Evolutionary conservation across 1,140 invertebrate genomes (phyloP), one percentile per base, ranked within the genome.

Genomic region (Trichonephila clavata): DNA sequence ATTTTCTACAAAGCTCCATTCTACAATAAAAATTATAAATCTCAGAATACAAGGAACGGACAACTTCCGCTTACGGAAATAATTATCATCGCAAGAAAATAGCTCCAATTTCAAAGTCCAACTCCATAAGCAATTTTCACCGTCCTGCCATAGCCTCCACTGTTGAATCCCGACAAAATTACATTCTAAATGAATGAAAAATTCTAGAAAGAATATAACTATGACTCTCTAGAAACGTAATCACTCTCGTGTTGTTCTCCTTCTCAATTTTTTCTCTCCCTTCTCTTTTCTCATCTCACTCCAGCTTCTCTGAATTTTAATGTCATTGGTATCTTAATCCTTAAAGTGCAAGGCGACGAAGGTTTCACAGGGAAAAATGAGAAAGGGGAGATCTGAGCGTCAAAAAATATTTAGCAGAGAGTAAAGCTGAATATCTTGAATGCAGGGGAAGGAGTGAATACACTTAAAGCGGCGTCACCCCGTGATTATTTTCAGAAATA

Each of bases 401-500:
- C 21, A 77, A 77, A 77, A 77, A 77, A 77, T 39, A 39, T 32
- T 77, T 39, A 32, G 32, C 27, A 10, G 27, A 77, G 71, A 77
- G 71, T 27, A 32, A 50, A 77, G 10, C 32, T 77, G 71, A 77
- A 77, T 77, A 77, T 77, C 71, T 18, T 77, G 71, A 43, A 81
- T 61, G 20, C 14, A 59, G 68, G 68, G 71, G 1, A 61, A 27
- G 16, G 32, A 39, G 24, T 24, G 65, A 39, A 63, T 39, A 77
- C 39, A 21, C n/a, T 77, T 18, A 81, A 90, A 61, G n/a, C n/a
- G 14, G 20, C 63, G 57, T 90, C 61, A 81, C 50, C 57, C 86
- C 14, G 86, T 68, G 89, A 90, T 90, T 90, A 90, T 90, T 90
- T 90, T 50, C 6, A 20, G 39, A 92, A 92, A 92, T 92, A 92